Conservation (phyloP, 1,140 invertebrate species). For the Drosophila nannoptera region DNA sequence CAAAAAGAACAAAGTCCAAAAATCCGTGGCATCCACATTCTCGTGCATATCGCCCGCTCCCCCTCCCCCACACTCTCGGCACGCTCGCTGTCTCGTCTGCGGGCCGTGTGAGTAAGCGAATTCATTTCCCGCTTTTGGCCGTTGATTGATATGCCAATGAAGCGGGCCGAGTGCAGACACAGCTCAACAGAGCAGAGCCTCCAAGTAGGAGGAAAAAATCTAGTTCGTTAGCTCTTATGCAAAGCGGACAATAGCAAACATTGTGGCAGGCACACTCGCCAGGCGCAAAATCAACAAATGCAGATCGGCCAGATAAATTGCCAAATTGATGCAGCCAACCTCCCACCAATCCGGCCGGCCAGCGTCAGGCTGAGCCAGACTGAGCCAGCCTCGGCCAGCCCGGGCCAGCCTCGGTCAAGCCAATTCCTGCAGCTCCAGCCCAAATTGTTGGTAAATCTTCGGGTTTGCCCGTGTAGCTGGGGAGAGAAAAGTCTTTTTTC, state of each 20-base stretch:
- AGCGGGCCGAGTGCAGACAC: slow-evolving; percentile 51
- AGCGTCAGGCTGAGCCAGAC: slow-evolving; percentile 11
- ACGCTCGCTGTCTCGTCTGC: slow-evolving; percentile 15
- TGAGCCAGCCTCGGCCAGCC: background rate
- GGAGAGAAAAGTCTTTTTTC: too few relatives aligned
- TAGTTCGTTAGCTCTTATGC: slow-evolving; percentile 75
- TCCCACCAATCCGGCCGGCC: slow-evolving; percentile 23
- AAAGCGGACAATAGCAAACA: slow-evolving; percentile 71
- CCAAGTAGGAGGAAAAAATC: slow-evolving; percentile 60
- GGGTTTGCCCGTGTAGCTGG: background rate
- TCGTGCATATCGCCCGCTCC: slow-evolving; percentile 11
- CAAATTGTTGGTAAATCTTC: slow-evolving; percentile 36
- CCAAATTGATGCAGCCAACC: slow-evolving; percentile 54
- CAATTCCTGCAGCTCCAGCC: background rate
- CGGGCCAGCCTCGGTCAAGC: too few relatives aligned
- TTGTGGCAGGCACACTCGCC: slow-evolving; percentile 50
- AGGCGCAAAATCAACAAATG: slow-evolving; percentile 71
- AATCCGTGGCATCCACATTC: slow-evolving; percentile 28
- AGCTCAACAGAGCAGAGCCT: slow-evolving; percentile 8
- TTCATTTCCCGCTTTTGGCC: slow-evolving; percentile 71
- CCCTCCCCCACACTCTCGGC: too few relatives aligned
- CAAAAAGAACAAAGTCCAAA: background rate
- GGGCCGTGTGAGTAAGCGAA: slow-evolving; percentile 67
- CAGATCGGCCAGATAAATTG: slow-evolving; percentile 72
- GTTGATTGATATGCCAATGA: slow-evolving; percentile 76